Evolutionary conservation across 2,113 vertebrate genomes (phyloP).

Genomic region (Andinoacara biseriatus): DNA sequence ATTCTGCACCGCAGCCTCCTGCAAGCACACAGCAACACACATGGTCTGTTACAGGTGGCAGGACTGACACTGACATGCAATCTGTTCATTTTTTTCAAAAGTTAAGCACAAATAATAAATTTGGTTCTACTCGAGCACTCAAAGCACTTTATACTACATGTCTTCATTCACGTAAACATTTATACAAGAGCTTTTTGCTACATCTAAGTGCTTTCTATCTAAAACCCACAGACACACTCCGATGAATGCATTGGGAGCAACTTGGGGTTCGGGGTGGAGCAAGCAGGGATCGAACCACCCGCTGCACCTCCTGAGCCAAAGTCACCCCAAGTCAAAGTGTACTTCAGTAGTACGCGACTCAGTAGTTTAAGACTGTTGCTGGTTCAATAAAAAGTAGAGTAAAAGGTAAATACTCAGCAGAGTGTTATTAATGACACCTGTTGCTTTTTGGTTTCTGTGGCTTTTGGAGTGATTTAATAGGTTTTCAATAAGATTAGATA

Average conservation of each 20-base stretch:
- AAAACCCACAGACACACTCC: no score
- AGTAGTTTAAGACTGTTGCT: not conserved
- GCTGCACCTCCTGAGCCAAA: no score
- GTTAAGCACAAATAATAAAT: not conserved
- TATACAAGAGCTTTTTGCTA: no score
- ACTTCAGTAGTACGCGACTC: not conserved
- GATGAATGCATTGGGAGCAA: no score
- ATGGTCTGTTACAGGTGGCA: accelerated
- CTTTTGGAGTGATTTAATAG: not conserved
- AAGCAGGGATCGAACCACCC: no score
- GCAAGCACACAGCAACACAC: not conserved
- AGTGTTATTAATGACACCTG: not conserved
- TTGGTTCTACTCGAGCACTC: no score
- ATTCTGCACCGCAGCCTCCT: conserved; percentile 80
- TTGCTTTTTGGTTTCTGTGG: not conserved
- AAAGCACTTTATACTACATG: no score
- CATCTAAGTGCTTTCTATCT: no score
- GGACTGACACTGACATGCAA: not conserved
- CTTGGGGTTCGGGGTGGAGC: no score
- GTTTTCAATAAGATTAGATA: not conserved
- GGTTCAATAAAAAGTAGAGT: not conserved
- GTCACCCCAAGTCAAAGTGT: not conserved
- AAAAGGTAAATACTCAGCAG: not conserved
- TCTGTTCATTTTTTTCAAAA: not conserved
- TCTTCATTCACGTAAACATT: no score